A percentile compares a stretch with the other conserved stretches of the same genome.
Evolutionary conservation across 2,797 vertebrate species (phyloP).

Genomic region (Graptemys geographica): DNA sequence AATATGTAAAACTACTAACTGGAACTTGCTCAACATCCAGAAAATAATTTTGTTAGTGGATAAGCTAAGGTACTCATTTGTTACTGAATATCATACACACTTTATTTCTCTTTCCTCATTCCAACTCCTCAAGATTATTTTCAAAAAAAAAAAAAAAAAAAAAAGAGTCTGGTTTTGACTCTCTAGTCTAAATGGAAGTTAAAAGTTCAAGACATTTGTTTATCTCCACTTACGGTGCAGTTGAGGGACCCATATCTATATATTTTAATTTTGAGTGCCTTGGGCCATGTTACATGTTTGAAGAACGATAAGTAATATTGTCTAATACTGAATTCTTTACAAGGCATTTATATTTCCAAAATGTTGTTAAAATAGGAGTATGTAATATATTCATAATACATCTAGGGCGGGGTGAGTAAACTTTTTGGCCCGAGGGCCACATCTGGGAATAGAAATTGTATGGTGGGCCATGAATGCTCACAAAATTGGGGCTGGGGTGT

Average conservation of each 20-base stretch:
- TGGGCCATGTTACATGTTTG: background rate
- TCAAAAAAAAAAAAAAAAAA: no score
- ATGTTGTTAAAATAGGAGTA: rapidly evolving
- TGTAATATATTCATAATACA: rapidly evolving
- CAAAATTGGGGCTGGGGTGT: no score
- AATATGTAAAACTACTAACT: slow-evolving; percentile 40
- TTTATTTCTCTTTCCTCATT: slow-evolving; percentile 28
- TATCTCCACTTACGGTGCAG: background rate
- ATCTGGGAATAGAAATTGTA: no score
- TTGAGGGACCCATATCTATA: background rate
- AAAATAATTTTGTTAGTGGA: slow-evolving; percentile 33
- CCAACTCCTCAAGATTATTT: background rate
- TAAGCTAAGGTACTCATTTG: background rate
- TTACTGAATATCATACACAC: slow-evolving; percentile 7
- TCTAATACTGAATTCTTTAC: background rate
- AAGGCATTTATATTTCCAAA: background rate
- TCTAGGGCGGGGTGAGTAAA: background rate
- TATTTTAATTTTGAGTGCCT: background rate
- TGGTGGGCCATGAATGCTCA: no score
- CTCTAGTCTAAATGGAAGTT: background rate
- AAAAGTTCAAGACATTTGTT: background rate
- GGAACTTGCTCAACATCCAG: background rate
- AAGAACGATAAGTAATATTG: background rate
- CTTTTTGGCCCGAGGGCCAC: no score
- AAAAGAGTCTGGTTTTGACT: background rate